Percentiles rank a stretch among this genome's conserved stretches.
Evolutionary conservation across 2,888 invertebrate species (phyloP).

Genomic region (Chouioia cunea): DNA sequence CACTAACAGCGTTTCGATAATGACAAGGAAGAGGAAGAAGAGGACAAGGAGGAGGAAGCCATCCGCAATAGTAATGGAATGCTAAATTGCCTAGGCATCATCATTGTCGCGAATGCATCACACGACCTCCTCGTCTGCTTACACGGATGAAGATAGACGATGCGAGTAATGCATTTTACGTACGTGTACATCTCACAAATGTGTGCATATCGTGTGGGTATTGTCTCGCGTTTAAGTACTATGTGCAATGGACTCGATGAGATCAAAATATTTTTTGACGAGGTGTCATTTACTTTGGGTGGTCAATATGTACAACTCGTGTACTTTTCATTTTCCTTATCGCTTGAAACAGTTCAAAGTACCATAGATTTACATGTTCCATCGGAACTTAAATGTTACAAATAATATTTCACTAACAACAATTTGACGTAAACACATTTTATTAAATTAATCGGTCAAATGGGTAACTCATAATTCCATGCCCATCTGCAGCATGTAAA

Average conservation of each 20-base stretch:
- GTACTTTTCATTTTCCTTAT: too few species aligned
- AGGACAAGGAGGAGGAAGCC: constrained; percentile 17
- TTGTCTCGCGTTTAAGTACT: not conserved
- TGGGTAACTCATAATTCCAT: too few species aligned
- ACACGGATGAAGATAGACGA: constrained; percentile 24
- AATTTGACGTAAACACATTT: too few species aligned
- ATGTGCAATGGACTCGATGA: not conserved
- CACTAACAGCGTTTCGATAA: constrained; percentile 56
- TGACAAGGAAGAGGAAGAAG: constrained; percentile 36
- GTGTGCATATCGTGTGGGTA: not conserved
- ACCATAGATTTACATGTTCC: too few species aligned
- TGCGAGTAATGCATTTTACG: not conserved
- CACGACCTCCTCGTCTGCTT: not conserved
- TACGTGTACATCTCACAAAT: not conserved
- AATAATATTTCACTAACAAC: too few species aligned
- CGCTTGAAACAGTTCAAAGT: too few species aligned
- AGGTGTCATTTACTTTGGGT: too few species aligned
- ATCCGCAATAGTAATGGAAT: constrained; percentile 47
- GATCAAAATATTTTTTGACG: too few species aligned
- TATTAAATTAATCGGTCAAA: too few species aligned
- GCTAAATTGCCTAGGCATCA: constrained; percentile 50
- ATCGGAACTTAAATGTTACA: too few species aligned
- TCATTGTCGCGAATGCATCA: constrained; percentile 18
- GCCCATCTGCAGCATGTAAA: too few species aligned
- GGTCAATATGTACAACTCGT: too few species aligned